Conservation (phyloP, 2,113 vertebrate species). For the Neotoma lepida region DNA sequence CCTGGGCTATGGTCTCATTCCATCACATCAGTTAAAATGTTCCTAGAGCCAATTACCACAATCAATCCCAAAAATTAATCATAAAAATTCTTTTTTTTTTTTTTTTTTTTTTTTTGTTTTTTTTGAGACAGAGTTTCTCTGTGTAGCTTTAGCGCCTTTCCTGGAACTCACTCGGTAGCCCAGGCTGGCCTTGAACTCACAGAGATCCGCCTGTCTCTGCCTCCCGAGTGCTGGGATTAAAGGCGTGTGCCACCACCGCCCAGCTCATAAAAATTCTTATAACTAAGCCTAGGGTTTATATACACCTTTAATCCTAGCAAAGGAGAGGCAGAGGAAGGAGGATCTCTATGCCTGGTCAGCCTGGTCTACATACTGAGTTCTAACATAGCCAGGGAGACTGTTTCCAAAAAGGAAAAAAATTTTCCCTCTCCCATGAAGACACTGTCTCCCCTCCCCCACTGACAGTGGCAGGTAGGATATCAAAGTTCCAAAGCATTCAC, state of each 20-base stretch:
- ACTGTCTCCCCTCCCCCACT: rapidly evolving
- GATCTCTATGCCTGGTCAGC: not conserved
- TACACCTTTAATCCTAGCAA: not conserved
- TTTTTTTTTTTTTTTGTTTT: no score
- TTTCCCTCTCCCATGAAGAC: not conserved
- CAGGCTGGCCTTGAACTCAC: no score
- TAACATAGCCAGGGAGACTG: not conserved
- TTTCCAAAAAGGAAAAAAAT: not conserved
- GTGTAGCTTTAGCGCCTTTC: no score
- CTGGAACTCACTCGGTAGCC: no score
- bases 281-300: not conserved
- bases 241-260: no score
- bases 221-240: no score
- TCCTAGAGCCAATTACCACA: not conserved
- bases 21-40: not conserved
- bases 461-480: not conserved
- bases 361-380: not conserved
- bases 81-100: not conserved
- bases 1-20: not conserved
- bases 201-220: no score
- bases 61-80: not conserved
- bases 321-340: not conserved
- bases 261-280: no score
- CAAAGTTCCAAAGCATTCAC: not conserved
- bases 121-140: no score